A percentile compares a stretch with the other conserved stretches of the same genome.
phyloP scores from a whole-genome alignment of 53 echinoderm and acorn worm species.

The Actinopyga echinites region DNA sequence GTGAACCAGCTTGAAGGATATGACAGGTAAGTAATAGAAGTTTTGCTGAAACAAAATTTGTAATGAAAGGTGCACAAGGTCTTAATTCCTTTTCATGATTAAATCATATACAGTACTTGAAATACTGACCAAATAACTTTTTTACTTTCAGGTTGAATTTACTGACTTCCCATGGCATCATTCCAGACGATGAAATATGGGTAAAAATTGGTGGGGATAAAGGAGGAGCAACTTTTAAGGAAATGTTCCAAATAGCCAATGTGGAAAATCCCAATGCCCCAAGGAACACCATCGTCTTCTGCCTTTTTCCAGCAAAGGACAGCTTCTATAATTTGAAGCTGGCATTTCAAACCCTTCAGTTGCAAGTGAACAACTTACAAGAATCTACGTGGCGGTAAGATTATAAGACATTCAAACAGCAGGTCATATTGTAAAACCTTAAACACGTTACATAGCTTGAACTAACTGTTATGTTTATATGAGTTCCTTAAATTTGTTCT shows the following conservation, averaged over 20 bases:
- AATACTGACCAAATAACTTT: no score
- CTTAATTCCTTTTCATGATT: neutral
- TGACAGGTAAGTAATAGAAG: neutral
- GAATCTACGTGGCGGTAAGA: slow-evolving; percentile 9
- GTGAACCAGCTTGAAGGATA: neutral
- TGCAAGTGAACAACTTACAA: neutral
- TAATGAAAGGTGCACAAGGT: neutral
- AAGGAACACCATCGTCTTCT: slow-evolving; percentile 10
- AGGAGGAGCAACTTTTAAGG: slow-evolving; percentile 17
- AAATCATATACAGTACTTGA: neutral
- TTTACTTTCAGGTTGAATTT: neutral
- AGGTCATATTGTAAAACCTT: no score
- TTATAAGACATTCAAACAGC: no score
- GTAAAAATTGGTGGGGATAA: slow-evolving; percentile 15
- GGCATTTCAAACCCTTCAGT: neutral
- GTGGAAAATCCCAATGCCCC: slow-evolving; percentile 1
- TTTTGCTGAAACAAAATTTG: neutral
- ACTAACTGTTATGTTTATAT: no score
- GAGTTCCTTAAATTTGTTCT: neutral
- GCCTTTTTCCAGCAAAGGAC: neutral
- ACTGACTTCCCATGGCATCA: neutral
- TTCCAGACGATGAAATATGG: slow-evolving; percentile 6
- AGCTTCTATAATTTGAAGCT: neutral
- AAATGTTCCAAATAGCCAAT: slow-evolving; percentile 24
- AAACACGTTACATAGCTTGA: no score